Conservation (phyloP, 1,140 invertebrate genomes). For the Parasteatoda tepidariorum region DNA sequence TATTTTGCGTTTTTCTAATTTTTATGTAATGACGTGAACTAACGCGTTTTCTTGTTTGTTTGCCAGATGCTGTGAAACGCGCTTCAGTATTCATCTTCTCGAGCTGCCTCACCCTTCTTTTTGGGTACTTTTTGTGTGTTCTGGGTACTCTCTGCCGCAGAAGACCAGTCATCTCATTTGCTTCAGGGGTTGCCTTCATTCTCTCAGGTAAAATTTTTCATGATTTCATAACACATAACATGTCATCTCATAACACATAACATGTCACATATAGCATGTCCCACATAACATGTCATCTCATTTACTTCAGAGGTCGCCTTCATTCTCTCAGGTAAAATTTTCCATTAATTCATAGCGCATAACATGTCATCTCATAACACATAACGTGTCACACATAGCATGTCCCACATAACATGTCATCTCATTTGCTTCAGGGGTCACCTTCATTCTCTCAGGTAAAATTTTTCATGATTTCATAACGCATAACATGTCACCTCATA, state of each 20-base stretch:
- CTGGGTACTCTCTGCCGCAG: slow-evolving; percentile 74
- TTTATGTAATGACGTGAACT: too few species aligned
- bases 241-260: too few species aligned
- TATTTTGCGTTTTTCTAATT: too few species aligned
- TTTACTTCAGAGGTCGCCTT: slow-evolving; percentile 78
- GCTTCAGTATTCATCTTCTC: slow-evolving; percentile 76
- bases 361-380: too few species aligned
- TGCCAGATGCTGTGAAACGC: slow-evolving; percentile 78
- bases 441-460: slow-evolving; percentile 78
- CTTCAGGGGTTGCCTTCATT: slow-evolving; percentile 77
- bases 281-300: slow-evolving; percentile 74
- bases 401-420: too few species aligned
- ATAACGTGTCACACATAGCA: too few species aligned
- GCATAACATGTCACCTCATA: slow-evolving; percentile 5
- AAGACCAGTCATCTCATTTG: slow-evolving; percentile 74
- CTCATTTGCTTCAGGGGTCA: slow-evolving; percentile 76
- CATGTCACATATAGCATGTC: too few species aligned
- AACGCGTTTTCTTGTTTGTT: too few species aligned
- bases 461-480: neutral
- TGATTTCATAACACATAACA: neutral
- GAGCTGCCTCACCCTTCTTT: slow-evolving; percentile 74
- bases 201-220: slow-evolving; percentile 73
- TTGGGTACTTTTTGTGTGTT: slow-evolving; percentile 76
- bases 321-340: slow-evolving; percentile 76
- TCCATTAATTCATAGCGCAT: neutral